Percentiles rank a stretch among this genome's conserved stretches.
These are phyloP conservation scores for Chroicocephalus ridibundus DNA, from an alignment of 2,113 vertebrate species.

Conservation along the genomic window DNA sequence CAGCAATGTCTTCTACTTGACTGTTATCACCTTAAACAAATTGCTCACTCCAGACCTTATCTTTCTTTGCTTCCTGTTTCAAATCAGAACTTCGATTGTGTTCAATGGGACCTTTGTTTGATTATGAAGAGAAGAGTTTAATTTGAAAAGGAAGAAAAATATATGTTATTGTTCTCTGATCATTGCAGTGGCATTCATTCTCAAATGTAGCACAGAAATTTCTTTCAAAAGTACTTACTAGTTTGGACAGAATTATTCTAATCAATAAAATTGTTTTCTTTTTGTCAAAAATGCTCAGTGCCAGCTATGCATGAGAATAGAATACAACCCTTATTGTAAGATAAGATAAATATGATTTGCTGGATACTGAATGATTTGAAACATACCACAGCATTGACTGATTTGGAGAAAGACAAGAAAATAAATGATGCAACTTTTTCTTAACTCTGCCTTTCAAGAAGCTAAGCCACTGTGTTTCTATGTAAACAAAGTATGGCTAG, in stretches of 20 bases:
- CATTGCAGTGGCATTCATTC: background rate
- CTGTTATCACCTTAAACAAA: background rate
- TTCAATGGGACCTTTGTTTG: background rate
- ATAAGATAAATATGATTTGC: background rate
- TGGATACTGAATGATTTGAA: background rate
- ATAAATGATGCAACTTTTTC: background rate
- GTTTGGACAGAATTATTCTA: background rate
- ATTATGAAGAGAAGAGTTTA: background rate
- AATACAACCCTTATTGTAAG: background rate
- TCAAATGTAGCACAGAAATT: background rate
- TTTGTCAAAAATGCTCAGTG: background rate
- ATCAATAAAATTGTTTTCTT: background rate
- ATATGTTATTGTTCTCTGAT: background rate
- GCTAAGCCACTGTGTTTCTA: background rate
- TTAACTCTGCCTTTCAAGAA: background rate
- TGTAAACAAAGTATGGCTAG: constrained; percentile 36
- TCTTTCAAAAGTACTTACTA: background rate
- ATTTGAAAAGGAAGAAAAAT: background rate
- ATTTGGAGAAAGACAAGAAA: background rate
- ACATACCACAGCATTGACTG: background rate
- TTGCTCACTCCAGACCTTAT: background rate
- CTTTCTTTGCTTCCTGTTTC: background rate
- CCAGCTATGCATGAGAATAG: background rate
- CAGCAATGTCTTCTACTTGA: background rate
- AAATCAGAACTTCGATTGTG: background rate